Evolutionary conservation across 1,140 invertebrate species (phyloP).

Genomic region (Drosophila elegans): DNA sequence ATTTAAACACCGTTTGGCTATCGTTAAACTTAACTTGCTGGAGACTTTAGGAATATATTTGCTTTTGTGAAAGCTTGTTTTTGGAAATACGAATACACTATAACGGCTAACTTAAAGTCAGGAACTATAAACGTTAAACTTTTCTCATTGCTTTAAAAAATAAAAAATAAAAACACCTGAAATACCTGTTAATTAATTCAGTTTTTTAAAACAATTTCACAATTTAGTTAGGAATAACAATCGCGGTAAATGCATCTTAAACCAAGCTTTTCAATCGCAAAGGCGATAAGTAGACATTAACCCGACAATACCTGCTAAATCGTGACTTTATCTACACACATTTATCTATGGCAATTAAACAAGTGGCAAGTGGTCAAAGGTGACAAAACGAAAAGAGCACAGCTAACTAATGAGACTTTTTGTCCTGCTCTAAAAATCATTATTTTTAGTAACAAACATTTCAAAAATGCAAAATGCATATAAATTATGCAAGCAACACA

Average conservation of each 20-base stretch:
- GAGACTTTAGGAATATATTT: constrained; percentile 41
- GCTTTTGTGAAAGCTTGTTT: constrained; percentile 6
- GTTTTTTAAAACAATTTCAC: background rate
- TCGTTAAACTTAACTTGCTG: constrained; percentile 64
- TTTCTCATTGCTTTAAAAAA: background rate
- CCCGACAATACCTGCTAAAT: constrained; percentile 17
- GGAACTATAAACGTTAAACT: constrained; percentile 32
- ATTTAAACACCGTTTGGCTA: constrained; percentile 50
- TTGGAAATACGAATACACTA: constrained; percentile 20
- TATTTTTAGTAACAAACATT: constrained; percentile 66
- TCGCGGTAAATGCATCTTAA: constrained; percentile 14
- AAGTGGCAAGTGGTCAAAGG: background rate
- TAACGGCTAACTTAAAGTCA: constrained; percentile 12
- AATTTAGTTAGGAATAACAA: constrained; percentile 1
- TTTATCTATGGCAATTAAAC: constrained; percentile 39
- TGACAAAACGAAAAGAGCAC: constrained; percentile 29
- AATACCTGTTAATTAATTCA: constrained; percentile 15
- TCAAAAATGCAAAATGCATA: constrained; percentile 64
- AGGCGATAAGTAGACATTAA: constrained; percentile 29
- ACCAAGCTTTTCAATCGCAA: constrained; percentile 10
- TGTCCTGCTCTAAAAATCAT: constrained; percentile 74
- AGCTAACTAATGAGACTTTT: constrained; percentile 50
- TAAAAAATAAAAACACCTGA: constrained; percentile 12
- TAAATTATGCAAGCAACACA: constrained; percentile 61
- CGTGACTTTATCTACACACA: constrained; percentile 33